phyloP scores from a whole-genome alignment of 2,888 invertebrate species.

The Baronia brevicornis region DNA sequence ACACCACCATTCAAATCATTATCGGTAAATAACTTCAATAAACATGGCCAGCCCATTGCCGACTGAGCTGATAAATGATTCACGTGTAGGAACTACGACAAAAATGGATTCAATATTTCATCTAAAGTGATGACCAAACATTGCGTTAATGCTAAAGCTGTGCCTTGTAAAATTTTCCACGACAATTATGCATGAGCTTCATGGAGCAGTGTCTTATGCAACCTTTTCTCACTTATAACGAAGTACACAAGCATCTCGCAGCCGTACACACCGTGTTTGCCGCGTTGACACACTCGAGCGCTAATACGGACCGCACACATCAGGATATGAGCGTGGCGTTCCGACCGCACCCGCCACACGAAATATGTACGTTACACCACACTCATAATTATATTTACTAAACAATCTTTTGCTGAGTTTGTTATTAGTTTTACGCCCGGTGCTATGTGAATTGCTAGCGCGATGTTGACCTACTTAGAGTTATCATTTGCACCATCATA shows the following conservation, averaged over 20 bases:
- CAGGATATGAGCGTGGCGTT: conserved; percentile 30
- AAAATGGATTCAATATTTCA: no score
- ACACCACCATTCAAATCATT: no score
- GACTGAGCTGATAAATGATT: no score
- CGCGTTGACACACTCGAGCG: conserved; percentile 49
- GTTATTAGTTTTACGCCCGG: conserved; percentile 39
- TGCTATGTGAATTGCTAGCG: conserved; percentile 38
- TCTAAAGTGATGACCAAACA: no score
- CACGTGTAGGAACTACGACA: no score
- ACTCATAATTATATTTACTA: conserved; percentile 43
- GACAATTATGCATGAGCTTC: no score
- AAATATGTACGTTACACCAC: conserved; percentile 5
- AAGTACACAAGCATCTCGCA: conserved; percentile 40
- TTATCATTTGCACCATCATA: neutral
- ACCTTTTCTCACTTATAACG: conserved; percentile 25
- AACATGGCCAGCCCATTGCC: no score
- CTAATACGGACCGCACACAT: conserved; percentile 49
- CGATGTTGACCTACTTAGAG: conserved; percentile 11
- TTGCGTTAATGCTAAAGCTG: no score
- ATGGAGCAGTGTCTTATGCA: conserved; percentile 13
- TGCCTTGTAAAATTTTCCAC: no score
- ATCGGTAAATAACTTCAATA: no score
- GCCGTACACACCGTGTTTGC: conserved; percentile 36
- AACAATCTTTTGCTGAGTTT: conserved; percentile 41
- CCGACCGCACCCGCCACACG: conserved; percentile 18